phyloP scores from a whole-genome alignment of 2,888 invertebrate genomes.

The Eugnorisma glareosa region DNA sequence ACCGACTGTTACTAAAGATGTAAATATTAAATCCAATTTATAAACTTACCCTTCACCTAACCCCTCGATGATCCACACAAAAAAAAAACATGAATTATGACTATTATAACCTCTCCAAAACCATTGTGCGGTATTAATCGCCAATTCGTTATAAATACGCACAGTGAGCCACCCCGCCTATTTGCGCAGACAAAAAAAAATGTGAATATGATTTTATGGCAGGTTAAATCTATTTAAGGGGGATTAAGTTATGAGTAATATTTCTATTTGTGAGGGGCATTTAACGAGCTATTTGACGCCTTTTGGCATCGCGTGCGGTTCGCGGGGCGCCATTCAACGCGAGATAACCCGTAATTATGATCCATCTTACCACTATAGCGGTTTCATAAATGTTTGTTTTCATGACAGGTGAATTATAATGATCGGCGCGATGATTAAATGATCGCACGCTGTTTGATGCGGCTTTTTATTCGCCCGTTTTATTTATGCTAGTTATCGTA shows the following conservation, averaged over 20 bases:
- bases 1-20: slow-evolving; percentile 87
- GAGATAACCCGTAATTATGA: slow-evolving; percentile 83
- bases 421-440: slow-evolving; percentile 73
- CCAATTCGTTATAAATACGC: slow-evolving; percentile 83
- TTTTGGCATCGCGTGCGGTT: slow-evolving; percentile 84
- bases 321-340: slow-evolving; percentile 72
- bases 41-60: slow-evolving; percentile 80
- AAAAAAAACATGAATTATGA: slow-evolving; percentile 86
- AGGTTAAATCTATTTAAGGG: slow-evolving; percentile 89
- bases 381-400: slow-evolving; percentile 84
- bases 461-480: slow-evolving; percentile 68
- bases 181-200: slow-evolving; percentile 83
- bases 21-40: slow-evolving; percentile 91
- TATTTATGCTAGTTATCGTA: slow-evolving; percentile 69
- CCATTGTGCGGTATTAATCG: slow-evolving; percentile 87
- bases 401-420: slow-evolving; percentile 83
- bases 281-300: slow-evolving; percentile 89
- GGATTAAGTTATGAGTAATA: slow-evolving; percentile 90
- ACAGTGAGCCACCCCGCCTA: slow-evolving; percentile 83
- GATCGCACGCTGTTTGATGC: slow-evolving; percentile 71
- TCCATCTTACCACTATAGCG: slow-evolving; percentile 74
- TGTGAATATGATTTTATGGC: slow-evolving; percentile 89
- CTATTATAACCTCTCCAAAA: slow-evolving; percentile 86
- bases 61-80: slow-evolving; percentile 86
- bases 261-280: slow-evolving; percentile 88